Base-by-base conservation (phyloP, 2,888 invertebrate species). In the Hedychridium roseum region DNA sequence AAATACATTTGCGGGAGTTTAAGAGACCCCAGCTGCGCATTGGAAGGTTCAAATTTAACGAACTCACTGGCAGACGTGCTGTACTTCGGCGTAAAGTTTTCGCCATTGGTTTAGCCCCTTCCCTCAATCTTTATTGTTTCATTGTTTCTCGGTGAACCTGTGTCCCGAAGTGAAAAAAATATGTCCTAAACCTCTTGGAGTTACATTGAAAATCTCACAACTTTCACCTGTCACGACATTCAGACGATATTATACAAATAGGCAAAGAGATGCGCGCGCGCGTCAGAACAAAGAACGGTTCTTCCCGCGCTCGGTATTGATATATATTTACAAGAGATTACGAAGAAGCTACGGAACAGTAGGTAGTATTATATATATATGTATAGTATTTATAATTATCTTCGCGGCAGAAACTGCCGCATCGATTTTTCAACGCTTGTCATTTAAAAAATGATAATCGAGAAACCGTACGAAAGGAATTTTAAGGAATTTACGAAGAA, bases 271-370 rank as follows among this genome's bases (percentile, higher is more conserved):
- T 32, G 32, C 43, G 31, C 40, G 54, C 38, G 39, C 17, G 26
- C 23, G 35, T 37, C 45, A 27, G 38, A 40, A 46, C 20, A 20
- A 43, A 40, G 36, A 43, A 15, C 23, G n/a, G n/a, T n/a, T n/a
- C n/a, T n/a, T n/a, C n/a, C n/a, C n/a, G 34, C 20, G 32, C 18
- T 36, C 14, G 23, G 23, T 43, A 12, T 23, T 21, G 15, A 48
- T 44, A 41, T n/a, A n/a, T 71, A 71, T 71, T 69, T 71, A 71
- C 70, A 71, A 66, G 62, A 66, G 59, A 60, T 53, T 47, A n/a
- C n/a, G 54, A 63, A 69, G 54, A 68, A 68, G 60, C 66, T 70
- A 66, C 61, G 53, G 41, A 28, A 35, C 37, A 43, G 49, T 36
- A 35, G 36, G 17, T 26, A 34, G 40, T 53, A 50, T 47, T 57